Conservation (phyloP, 2,888 invertebrate genomes). For the Mythimna pallens region DNA sequence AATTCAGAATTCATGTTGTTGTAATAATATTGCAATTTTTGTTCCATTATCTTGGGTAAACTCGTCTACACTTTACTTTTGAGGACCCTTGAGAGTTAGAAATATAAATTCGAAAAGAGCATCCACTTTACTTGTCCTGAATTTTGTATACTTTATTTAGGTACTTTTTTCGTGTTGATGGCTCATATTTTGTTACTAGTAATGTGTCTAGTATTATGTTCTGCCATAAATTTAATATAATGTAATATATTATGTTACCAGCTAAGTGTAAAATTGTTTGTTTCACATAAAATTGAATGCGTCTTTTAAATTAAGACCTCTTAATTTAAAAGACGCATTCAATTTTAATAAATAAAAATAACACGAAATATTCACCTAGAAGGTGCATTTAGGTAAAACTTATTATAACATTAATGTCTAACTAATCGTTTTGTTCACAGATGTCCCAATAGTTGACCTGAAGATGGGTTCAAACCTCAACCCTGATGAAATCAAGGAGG, state of each 20-base stretch:
- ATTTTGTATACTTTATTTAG: background rate
- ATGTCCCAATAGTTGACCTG: slow-evolving; percentile 94
- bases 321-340: too few species aligned
- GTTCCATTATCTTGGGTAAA: slow-evolving; percentile 14
- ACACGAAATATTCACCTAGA: background rate
- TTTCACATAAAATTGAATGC: background rate
- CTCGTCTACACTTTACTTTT: slow-evolving; percentile 13
- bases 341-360: too few species aligned
- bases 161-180: background rate
- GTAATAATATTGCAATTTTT: slow-evolving; percentile 24
- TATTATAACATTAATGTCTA: background rate
- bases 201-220: background rate
- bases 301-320: background rate
- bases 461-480: slow-evolving; percentile 96
- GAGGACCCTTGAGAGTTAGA: background rate
- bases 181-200: background rate
- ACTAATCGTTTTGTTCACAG: slow-evolving; percentile 87
- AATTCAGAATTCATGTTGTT: slow-evolving; percentile 32
- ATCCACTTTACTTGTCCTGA: background rate
- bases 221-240: background rate
- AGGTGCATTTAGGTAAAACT: background rate
- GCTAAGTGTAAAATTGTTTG: background rate
- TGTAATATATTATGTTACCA: background rate
- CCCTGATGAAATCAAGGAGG: slow-evolving; percentile 96
- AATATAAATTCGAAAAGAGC: background rate